Base-by-base conservation (phyloP, 2,888 invertebrate species). In the Drosophila melanosoma region DNA sequence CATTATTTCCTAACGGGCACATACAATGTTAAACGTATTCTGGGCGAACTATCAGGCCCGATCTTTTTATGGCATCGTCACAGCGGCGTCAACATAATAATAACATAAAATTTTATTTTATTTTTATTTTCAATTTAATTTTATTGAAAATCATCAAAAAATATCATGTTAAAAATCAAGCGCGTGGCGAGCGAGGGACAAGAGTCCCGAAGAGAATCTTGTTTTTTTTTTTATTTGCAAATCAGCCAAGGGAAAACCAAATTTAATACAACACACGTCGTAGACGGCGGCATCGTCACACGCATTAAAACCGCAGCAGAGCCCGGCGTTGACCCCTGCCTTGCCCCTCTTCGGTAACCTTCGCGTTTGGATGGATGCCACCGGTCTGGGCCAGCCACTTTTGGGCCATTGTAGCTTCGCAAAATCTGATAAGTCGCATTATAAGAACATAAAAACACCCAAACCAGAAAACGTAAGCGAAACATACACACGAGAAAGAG, bases 71-170 rank as follows among this genome's bases (percentile, higher is more conserved):
- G 76, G 79, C 68, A 67, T 48, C 67, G 64, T 56, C 70, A 57
- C 57, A 48, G 68, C 71, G 79, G 85, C 90, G 85, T 89, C 83
- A 85, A 87, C 83, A 89, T 85, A 85, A 85, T 88, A 83, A 87
- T 90, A 87, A 73, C 87, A 79, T 87, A 82, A 85, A 90, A 78
- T 26, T 89, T 90, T 85, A 89, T 89, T 90, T 89, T 87, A 90
- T 91, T 87, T 91, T 91, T 89, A 90, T 90, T 90, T 90, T 90
- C 91, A 90, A 91, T 91, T 89, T 91, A 89, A 77, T 83, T 85
- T 91, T 87, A 87, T 90, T 91, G 79, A 83, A 90, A 87, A 89
- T 90, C 85, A 87, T 89, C 82, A 68, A 57, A 69, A 23, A 77
- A 77, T 69, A 84, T 72, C 76, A 82, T 78, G 87, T 57, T 40